Percentiles rank a stretch among this genome's conserved stretches.
Conservation (phyloP, 2,888 invertebrate species). For the Cataglyphis altisquamis region DNA sequence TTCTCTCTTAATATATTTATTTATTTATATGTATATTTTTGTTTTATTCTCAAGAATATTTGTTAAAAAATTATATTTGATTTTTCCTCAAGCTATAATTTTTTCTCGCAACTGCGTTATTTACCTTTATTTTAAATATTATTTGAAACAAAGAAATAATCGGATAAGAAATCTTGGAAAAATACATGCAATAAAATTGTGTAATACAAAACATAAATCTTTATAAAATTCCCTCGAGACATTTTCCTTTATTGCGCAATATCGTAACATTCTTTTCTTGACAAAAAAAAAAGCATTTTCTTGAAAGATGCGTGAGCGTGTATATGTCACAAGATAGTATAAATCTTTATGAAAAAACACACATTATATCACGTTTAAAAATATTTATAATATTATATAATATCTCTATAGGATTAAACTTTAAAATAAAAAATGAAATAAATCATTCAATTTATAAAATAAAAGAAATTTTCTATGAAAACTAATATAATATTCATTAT, state of each 20-base stretch:
- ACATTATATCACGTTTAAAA: neutral
- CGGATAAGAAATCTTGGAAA: neutral
- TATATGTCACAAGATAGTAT: neutral
- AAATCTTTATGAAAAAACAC: neutral
- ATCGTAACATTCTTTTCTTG: neutral
- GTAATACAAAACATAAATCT: constrained; percentile 1
- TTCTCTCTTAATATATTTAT: constrained; percentile 1
- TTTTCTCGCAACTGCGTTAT: neutral
- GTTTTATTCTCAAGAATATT: neutral
- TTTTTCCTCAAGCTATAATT: neutral
- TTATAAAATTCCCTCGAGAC: neutral
- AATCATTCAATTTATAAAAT: constrained; percentile 5
- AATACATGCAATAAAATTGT: neutral
- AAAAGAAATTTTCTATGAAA: neutral
- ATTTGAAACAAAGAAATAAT: neutral
- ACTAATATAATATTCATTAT: neutral
- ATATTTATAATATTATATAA: neutral
- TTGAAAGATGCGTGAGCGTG: neutral
- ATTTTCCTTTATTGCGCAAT: constrained; percentile 2
- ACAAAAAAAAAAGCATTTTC: constrained; percentile 13
- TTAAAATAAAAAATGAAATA: neutral
- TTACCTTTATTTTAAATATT: neutral
- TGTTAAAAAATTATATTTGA: constrained; percentile 1
- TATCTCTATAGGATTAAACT: neutral
- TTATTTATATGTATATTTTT: neutral